Evolutionary conservation across 2,113 vertebrate species (phyloP), one percentile per base, ranked within the genome.

Genomic region (Perca fluviatilis): DNA sequence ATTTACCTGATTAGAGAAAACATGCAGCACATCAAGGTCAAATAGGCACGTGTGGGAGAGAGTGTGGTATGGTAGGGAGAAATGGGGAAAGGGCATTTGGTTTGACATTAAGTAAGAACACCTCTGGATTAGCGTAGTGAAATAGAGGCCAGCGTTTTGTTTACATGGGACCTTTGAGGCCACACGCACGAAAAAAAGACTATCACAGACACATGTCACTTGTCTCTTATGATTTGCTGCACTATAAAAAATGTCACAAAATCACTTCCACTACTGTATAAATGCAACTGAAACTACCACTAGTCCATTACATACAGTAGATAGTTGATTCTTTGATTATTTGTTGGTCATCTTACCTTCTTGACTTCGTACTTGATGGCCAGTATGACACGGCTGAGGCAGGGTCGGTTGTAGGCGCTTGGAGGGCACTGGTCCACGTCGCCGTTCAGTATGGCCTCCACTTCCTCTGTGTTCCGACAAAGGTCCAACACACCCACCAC

Each of bases 341-440:
- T 49, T 53, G 49, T 15, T 49, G 46, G 3, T 0, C 11, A n/a
- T 1, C 93, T 95, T 92, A 99, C 98, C 98, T 99, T 99, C 86
- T 99, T 99, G 81, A 99, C 98, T 91, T 99, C 98, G 0, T 99
- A 99, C 91, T 99, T 99, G 93, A 99, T 99, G 84, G 98, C 96
- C 57, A 99, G 96, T 92, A 97, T 98, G 88, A 99, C 95, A 15
- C 98, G 96, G 93, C 97, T 99, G 85, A 99, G 93, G 80, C 97
- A 98, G 0, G 98, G 98, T 56, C 98, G 94, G 91, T 96, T 97
- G 89, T 97, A 96, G 72, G 98, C 96, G 0, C 96, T 93, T 40
- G 94, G 97, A 33, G 97, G 81, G 66, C 96, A 95, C 74, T 96
- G 94, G 90, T 97, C 98, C 78, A 98, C 96, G 2, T 99, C 98